Conservation (phyloP, 2,797 vertebrate genomes). For the Alectoris magna region DNA sequence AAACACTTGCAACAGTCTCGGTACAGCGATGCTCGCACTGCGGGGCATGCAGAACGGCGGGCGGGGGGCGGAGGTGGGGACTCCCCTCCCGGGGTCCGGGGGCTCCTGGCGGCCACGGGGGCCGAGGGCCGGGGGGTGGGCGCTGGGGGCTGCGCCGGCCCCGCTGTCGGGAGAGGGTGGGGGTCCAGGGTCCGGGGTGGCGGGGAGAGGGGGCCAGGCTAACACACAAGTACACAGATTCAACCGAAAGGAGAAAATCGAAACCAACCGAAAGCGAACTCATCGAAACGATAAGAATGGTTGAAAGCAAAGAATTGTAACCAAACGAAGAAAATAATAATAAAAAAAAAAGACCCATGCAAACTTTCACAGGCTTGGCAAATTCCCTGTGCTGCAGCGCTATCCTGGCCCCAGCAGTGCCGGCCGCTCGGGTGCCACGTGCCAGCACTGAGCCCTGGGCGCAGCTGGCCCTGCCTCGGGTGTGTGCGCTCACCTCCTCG, state of each 20-base stretch:
- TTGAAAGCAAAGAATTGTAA: constrained; percentile 60
- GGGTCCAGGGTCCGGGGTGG: neutral
- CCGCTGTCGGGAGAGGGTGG: neutral
- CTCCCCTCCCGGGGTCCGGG: constrained; percentile 34
- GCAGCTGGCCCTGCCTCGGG: constrained; percentile 30
- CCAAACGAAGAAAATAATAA: constrained; percentile 73
- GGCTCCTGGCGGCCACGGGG: constrained; percentile 26
- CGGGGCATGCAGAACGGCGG: constrained; percentile 63
- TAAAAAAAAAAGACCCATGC: constrained; percentile 89
- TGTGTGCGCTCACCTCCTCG: neutral
- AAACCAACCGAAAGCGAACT: constrained; percentile 79
- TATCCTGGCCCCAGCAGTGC: neutral
- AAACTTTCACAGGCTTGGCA: constrained; percentile 86
- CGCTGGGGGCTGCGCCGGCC: neutral
- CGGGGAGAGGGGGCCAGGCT: constrained; percentile 72
- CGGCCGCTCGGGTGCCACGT: neutral
- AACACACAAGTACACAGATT: constrained; percentile 75
- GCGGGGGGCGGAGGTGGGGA: neutral
- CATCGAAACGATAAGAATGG: constrained; percentile 79
- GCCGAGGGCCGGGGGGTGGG: neutral
- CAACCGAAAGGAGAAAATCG: constrained; percentile 66
- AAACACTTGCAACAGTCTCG: constrained; percentile 79
- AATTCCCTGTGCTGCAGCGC: constrained; percentile 41
- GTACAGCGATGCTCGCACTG: constrained; percentile 70
- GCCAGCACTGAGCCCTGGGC: neutral